phyloP scores from a whole-genome alignment of 2,113 vertebrate genomes.

The Mesembrinibis cayennensis region DNA sequence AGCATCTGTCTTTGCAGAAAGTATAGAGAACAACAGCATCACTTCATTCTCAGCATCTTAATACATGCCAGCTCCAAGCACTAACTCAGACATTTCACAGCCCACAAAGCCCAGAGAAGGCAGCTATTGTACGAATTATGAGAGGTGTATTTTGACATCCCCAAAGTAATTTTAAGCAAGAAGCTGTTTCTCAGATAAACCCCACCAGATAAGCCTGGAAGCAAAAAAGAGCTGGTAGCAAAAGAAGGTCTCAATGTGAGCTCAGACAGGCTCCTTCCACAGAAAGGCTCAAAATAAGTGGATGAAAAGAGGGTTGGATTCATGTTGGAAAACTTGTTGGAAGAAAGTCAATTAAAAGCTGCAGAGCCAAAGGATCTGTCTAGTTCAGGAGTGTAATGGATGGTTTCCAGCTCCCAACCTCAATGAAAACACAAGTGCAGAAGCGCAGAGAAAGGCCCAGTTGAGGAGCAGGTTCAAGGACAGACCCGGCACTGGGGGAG shows the following conservation, averaged over 20 bases:
- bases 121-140: background rate
- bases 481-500: background rate
- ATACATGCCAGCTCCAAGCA: background rate
- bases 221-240: background rate
- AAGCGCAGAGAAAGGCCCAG: background rate
- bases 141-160: background rate
- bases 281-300: background rate
- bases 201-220: background rate
- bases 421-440: background rate
- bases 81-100: background rate
- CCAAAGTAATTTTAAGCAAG: background rate
- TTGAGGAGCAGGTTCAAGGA: background rate
- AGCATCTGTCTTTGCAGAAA: conserved; percentile 28
- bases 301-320: background rate
- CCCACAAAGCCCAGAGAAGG: conserved; percentile 48
- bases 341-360: background rate
- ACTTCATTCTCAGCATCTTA: conserved; percentile 1
- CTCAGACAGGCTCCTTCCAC: background rate
- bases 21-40: conserved; percentile 2
- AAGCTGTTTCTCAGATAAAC: background rate
- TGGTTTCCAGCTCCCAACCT: background rate
- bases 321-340: background rate
- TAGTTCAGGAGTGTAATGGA: background rate
- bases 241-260: background rate
- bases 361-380: background rate